A percentile compares a stretch with the other conserved stretches of the same genome.
phyloP scores from a whole-genome alignment of 1,140 invertebrate genomes.

The Argopecten irradians region DNA sequence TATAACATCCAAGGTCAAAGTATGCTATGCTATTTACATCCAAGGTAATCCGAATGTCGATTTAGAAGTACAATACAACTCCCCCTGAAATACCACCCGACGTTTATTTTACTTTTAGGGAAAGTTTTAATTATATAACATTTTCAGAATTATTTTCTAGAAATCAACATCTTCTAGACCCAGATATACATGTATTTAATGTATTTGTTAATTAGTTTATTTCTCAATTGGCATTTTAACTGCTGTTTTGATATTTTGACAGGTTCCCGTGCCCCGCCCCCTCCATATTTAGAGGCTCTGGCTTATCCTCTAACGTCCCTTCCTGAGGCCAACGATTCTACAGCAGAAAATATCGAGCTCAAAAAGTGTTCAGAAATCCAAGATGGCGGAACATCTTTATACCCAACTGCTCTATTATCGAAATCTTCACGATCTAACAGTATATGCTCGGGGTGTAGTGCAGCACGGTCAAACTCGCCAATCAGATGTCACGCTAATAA shows the following conservation, averaged over 20 bases:
- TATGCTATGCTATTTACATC: no score
- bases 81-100: no score
- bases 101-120: no score
- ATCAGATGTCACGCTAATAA: neutral
- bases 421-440: neutral
- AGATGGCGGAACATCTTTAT: neutral
- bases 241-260: neutral
- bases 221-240: no score
- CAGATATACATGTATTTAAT: no score
- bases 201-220: no score
- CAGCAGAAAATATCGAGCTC: neutral
- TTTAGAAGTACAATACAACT: no score
- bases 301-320: neutral
- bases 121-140: no score
- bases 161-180: no score
- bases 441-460: neutral
- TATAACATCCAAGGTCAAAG: no score
- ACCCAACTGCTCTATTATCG: neutral
- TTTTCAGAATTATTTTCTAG: no score
- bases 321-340: neutral
- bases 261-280: neutral
- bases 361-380: slow-evolving; percentile 15
- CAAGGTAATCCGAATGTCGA: no score
- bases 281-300: neutral
- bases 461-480: neutral